Evolutionary conservation across 2,113 vertebrate genomes (phyloP).

Genomic region (Serilophus lunatus): DNA sequence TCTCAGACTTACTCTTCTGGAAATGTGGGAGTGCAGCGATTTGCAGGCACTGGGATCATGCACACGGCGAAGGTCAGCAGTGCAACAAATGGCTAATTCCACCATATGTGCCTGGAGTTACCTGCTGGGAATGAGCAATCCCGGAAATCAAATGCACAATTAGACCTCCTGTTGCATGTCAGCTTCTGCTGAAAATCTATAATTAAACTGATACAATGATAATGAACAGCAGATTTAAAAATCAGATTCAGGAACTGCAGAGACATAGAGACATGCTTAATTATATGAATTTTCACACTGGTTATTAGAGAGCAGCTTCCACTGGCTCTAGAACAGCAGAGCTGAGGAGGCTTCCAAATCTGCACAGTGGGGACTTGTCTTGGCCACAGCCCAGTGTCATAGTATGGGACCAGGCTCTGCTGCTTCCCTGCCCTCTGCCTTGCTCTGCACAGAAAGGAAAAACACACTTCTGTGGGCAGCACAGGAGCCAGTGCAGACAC

Average conservation of each 20-base stretch:
- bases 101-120: neutral
- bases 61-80: neutral
- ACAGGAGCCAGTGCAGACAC: neutral
- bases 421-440: neutral
- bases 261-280: neutral
- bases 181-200: neutral
- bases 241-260: neutral
- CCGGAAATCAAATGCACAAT: neutral
- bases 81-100: neutral
- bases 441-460: neutral
- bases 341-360: neutral
- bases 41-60: fast-evolving
- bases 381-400: neutral
- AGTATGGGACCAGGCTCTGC: neutral
- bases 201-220: neutral
- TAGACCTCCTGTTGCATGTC: constrained; percentile 11
- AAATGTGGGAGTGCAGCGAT: neutral
- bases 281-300: neutral
- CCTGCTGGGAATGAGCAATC: constrained; percentile 40
- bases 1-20: neutral
- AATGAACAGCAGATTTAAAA: neutral
- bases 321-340: neutral
- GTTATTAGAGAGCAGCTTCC: neutral
- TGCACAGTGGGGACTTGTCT: fast-evolving
- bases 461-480: neutral